Percentiles rank a stretch among this genome's conserved stretches.
phyloP scores from a whole-genome alignment of 1,140 invertebrate genomes.

The Drosophila pseudoananassae region DNA sequence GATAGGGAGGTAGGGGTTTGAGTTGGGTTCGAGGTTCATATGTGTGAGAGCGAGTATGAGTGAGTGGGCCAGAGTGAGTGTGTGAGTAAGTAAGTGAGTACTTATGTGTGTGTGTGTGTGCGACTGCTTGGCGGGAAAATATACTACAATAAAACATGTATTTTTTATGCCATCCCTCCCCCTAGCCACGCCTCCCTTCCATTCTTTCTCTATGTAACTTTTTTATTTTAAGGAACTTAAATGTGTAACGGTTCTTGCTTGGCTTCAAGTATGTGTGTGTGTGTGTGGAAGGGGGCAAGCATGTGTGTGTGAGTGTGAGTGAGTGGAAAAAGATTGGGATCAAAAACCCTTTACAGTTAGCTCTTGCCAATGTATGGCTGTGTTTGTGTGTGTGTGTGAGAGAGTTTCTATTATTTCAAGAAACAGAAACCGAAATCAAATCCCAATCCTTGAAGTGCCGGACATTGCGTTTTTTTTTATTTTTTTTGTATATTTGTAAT shows the following conservation, averaged over 20 bases:
- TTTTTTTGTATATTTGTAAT: background rate
- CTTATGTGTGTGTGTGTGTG: conserved; percentile 16
- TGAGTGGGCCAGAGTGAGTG: background rate
- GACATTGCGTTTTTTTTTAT: conserved; percentile 55
- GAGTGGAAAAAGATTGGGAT: conserved; percentile 53
- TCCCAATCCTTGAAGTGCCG: conserved; percentile 42
- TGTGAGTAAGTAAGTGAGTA: conserved; percentile 8
- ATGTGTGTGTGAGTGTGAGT: conserved; percentile 20
- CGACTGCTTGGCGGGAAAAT: conserved; percentile 70
- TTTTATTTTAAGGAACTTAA: conserved; percentile 76
- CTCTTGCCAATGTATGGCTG: conserved; percentile 11
- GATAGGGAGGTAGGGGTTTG: conserved; percentile 7
- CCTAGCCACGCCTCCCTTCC: background rate
- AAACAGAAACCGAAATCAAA: conserved; percentile 35
- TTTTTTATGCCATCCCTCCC: conserved; percentile 70
- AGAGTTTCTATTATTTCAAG: conserved; percentile 13
- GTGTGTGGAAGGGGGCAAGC: conserved; percentile 4
- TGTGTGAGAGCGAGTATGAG: conserved; percentile 1
- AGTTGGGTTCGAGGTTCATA: conserved; percentile 27
- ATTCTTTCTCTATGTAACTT: conserved; percentile 19
- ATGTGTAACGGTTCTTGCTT: conserved; percentile 66
- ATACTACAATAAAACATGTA: conserved; percentile 83
- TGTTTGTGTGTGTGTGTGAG: conserved; percentile 34
- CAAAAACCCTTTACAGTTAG: conserved; percentile 73
- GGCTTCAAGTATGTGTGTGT: conserved; percentile 22